Base-by-base conservation (phyloP, 2,888 invertebrate genomes). In the Drosophila trichaetosa region DNA sequence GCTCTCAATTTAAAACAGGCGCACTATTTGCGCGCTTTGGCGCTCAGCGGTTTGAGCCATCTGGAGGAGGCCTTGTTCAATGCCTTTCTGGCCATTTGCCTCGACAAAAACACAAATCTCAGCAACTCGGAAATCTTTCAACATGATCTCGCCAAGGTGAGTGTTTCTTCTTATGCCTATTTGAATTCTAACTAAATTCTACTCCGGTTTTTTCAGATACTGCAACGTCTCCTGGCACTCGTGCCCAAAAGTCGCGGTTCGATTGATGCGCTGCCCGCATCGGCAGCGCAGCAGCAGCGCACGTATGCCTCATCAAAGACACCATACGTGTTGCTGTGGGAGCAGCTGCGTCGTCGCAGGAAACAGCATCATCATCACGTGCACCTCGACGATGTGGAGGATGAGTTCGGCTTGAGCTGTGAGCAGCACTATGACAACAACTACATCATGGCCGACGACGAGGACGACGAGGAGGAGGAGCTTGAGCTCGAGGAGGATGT, bases 31-130 rank as follows among this genome's bases (percentile, higher is more conserved):
- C 94, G 94, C 70, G 94, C 94, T 5, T 91, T 93, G 82, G 94
- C 94, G 2, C 91, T 95, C 46, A 92, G 92, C 72, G 94, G 94
- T 10, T 87, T 94, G 58, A 93, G 93, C 21, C 91, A 93, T 21
- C 92, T 93, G 76, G 94, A 95, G 75, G 95, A 95, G 67, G 94
- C 95, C 27, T 92, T 94, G 40, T 92, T 94, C 51, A 93, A 94
- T 53, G 93, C 94, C 76, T 93, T 94, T 67, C 90, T 94, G 73
- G 94, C 94, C 82, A 93, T 94, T 49, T 93, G 94, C 56, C 90
- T 95, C 65, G 94, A 94, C 79, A 92, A 87, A 70, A 90, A 90
- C 64, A 87, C 90, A 80, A 90, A 89, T 82, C 92, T 92, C 82
- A 89, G 90, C 73, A 90, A 89, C 70, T 91, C 92, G 69, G 92